Evolutionary conservation across 1,140 invertebrate genomes (phyloP).

Genomic region (Drosophila nigrodunni): DNA sequence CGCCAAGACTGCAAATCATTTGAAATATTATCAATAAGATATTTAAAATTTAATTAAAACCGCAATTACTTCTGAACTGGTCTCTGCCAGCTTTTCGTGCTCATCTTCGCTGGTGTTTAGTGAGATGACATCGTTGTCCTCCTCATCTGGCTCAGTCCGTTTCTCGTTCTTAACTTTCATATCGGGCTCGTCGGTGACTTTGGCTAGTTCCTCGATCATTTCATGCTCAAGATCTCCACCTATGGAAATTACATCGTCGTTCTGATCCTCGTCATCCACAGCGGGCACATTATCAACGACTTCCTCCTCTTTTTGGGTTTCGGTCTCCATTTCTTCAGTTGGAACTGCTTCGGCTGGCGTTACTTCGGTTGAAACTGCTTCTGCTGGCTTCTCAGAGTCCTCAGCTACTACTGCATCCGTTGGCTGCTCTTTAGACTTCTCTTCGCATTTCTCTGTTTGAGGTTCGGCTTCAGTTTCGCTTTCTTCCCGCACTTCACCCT

Average conservation of each 20-base stretch:
- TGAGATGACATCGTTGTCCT: constrained; percentile 77
- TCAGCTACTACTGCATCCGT: neutral
- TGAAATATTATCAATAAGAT: constrained; percentile 3
- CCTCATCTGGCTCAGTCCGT: constrained; percentile 44
- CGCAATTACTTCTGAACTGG: constrained; percentile 55
- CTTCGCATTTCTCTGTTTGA: neutral
- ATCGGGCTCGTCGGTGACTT: constrained; percentile 49
- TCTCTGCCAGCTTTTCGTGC: constrained; percentile 53
- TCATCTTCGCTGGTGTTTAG: constrained; percentile 81
- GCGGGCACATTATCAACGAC: neutral
- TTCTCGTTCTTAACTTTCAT: constrained; percentile 34
- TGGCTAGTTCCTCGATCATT: constrained; percentile 73
- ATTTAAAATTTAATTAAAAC: neutral
- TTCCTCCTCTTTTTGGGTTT: neutral
- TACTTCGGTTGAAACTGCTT: neutral
- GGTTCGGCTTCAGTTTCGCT: constrained; percentile 12
- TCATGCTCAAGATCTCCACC: constrained; percentile 70
- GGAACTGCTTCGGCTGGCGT: too few relatives aligned
- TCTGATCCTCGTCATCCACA: constrained; percentile 76
- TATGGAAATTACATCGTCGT: constrained; percentile 83
- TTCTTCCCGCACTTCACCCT: constrained; percentile 69
- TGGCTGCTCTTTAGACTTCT: constrained; percentile 1
- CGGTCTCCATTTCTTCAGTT: neutral
- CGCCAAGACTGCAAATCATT: constrained; percentile 70
- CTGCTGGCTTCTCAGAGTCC: neutral